Conservation (phyloP, 2,888 invertebrate species). For the Xanthia togata region DNA sequence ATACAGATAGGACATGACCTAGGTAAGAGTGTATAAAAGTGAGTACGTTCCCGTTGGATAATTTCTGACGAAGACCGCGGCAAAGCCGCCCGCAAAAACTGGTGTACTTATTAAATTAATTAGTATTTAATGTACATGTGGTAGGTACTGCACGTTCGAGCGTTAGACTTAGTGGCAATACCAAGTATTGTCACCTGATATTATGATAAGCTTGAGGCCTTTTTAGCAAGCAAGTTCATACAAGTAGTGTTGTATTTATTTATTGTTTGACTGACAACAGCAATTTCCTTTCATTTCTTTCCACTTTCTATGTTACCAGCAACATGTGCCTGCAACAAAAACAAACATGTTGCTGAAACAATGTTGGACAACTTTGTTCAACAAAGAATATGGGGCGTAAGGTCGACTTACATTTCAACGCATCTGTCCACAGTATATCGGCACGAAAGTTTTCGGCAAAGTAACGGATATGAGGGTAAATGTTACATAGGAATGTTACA, state of each 20-base stretch:
- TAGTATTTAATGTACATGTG: background rate
- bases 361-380: background rate
- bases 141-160: background rate
- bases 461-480: slow-evolving; percentile 24
- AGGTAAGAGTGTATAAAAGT: too few species aligned
- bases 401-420: slow-evolving; percentile 24
- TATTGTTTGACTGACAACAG: background rate
- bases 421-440: slow-evolving; percentile 10
- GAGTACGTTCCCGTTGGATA: too few species aligned
- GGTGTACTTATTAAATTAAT: too few species aligned
- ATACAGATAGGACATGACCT: too few species aligned
- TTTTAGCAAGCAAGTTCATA: background rate
- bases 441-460: slow-evolving; percentile 24
- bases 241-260: background rate
- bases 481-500: too few species aligned
- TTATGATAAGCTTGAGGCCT: background rate
- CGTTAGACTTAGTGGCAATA: background rate
- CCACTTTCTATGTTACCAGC: background rate
- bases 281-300: background rate
- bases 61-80: too few species aligned
- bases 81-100: too few species aligned
- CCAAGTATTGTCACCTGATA: background rate
- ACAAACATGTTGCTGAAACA: background rate
- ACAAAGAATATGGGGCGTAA: too few species aligned
- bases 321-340: background rate